Evolutionary conservation across 2,888 invertebrate genomes (phyloP), one percentile per base, ranked within the genome.

Genomic region (Leptogaster cylindrica): DNA sequence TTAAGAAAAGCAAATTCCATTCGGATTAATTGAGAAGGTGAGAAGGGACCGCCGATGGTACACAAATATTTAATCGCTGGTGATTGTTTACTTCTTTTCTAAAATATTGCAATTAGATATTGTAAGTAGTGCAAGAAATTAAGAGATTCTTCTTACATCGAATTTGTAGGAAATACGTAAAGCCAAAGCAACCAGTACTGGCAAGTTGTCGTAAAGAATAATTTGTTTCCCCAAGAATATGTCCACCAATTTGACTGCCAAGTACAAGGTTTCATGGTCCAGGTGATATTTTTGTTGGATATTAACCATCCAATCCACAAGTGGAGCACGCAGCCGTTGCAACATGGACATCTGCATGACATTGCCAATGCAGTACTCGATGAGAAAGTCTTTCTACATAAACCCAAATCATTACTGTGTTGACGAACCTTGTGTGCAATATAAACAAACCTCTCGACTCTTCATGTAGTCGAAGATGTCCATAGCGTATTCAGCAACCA

Each of bases 261-360:
- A 84, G 81, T 99, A 99, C 5, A 99, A 83, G 0, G 98, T 98
- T 83, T 99, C 99, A 77, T 99, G 99, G 82, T 98, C 98, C 31
- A 99, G 85, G 81, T 98, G 98, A 79, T 98, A 98, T 71, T 91
- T 92, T 81, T 95, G 95, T 83, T 97, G 97, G 7, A 97, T 92
- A 78, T 98, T 97, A 44, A 99, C 97, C 92, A 99, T 92, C 99
- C 99, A 99, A 82, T 99, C 98, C 0, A 99, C 91, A 2, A 99
- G 86, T 18, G 97, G 86, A 0, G 95, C 89, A 52, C 99, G 86
- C 95, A 97, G 97, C 87, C 90, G 90, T 36, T 86, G 84, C 0
- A 91, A 90, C 66, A 98, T 83, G 72, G 90, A 88, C 12, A 87
- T 83, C 83, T 97, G 95, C 20, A n/a, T n/a, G n/a, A n/a, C n/a